A percentile compares a stretch with the other conserved stretches of the same genome.
Conservation (phyloP, 2,888 invertebrate species). For the Archips crataeganus region DNA sequence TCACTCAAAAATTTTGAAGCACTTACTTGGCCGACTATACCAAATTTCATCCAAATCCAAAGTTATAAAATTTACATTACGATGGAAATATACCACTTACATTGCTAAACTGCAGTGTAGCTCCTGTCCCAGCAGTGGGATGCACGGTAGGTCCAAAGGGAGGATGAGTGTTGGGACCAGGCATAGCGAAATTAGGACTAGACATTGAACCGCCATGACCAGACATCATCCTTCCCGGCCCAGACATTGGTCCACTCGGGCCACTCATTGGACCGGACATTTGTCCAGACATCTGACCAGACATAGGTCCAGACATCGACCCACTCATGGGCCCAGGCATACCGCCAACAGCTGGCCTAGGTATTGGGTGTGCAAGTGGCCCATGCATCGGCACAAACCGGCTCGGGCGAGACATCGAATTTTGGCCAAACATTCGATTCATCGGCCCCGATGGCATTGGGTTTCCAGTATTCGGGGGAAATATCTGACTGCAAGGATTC, state of each 20-base stretch:
- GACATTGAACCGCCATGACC: not conserved
- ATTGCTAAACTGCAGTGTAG: slow-evolving; percentile 55
- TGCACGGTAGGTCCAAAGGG: slow-evolving; percentile 18
- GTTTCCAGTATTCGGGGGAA: not conserved
- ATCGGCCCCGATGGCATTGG: not conserved
- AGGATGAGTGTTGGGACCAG: slow-evolving; percentile 21
- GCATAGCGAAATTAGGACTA: slow-evolving; percentile 21
- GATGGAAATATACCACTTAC: slow-evolving; percentile 50
- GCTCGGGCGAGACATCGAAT: not conserved
- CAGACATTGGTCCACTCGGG: slow-evolving; percentile 8
- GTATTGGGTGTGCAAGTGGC: not conserved
- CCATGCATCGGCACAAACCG: slow-evolving; percentile 3
- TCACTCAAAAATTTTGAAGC: too few species aligned
- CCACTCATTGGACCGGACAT: slow-evolving; percentile 11
- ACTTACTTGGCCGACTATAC: too few species aligned
- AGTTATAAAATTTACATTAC: not conserved
- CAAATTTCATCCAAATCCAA: too few species aligned
- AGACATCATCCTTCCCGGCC: not conserved
- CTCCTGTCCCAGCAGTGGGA: slow-evolving; percentile 45
- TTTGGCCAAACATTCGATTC: not conserved
- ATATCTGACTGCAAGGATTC: not conserved
- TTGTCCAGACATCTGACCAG: slow-evolving; percentile 14
- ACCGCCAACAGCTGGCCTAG: not conserved
- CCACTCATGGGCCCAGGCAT: not conserved
- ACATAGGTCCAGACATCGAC: slow-evolving; percentile 2